Base-by-base conservation (phyloP, 2,113 vertebrate species). In the Cephalopterus ornatus region DNA sequence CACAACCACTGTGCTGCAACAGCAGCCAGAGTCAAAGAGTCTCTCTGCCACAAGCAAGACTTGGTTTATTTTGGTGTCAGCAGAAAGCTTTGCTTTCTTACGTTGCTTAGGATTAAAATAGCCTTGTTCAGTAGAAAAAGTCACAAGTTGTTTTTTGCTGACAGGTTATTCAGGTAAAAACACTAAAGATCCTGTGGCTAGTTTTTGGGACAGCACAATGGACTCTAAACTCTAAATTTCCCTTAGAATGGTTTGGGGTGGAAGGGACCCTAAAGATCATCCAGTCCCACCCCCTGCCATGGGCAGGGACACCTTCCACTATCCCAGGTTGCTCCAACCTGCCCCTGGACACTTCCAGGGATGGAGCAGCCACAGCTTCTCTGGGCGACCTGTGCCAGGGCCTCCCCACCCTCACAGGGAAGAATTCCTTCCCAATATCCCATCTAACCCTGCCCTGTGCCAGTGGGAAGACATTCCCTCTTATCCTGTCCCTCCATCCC, bases 391-490 rank as follows among this genome's bases (percentile, higher is more conserved):
- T 4, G 10, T 22, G 2, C 47, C 67, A 71, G 35, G 5, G 5
- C 10, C 68, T 52, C 14, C 3, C 14, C 41, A 24, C 33, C 41
- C 15, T 67, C 26, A 0, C 26, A 66, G 27, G 1, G 2, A 58
- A 4, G 2, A 55, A 68, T 68, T 47, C 28, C 41, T 58, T 5
- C 63, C 46, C n/a, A 24, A 7, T 5, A 41, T 72, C 49, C 27
- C 35, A 24, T 10, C 49, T 5, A 24, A 2, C 27, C 49, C 11
- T 71, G 47, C 27, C 35, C 68, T 32, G 11, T 72, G 47, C 14
- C 35, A 52, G 4, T 24, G 27, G 32, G 41, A 24, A 56, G 26
- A 21, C 77, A 47, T 47, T 56, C 41, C 62, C 26, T 14, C 15
- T 26, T 26, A 27, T 46, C 33, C 50, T 46, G 50, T 9, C 61